Conservation (phyloP, 2,888 invertebrate species). For the Nezara viridula region DNA sequence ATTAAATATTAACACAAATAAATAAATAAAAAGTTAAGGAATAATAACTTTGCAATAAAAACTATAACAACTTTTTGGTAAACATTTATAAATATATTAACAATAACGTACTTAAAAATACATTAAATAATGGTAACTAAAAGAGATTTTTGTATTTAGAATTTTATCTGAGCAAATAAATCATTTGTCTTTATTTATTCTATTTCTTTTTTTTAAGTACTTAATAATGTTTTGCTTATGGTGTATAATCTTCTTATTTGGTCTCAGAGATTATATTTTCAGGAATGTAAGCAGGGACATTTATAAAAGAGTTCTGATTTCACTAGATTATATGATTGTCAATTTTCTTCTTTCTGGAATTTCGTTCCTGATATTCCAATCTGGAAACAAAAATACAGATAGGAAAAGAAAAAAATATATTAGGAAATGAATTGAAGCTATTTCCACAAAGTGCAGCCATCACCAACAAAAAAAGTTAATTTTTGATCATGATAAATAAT, state of each 20-base stretch:
- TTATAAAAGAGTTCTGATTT: slow-evolving; percentile 9
- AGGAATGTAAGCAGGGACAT: slow-evolving; percentile 33
- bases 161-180: slow-evolving; percentile 24
- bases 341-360: slow-evolving; percentile 61
- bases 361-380: slow-evolving; percentile 63
- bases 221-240: slow-evolving; percentile 14
- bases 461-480: slow-evolving; percentile 16
- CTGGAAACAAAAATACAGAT: slow-evolving; percentile 59
- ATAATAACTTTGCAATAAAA: slow-evolving; percentile 2
- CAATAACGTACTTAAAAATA: slow-evolving; percentile 34
- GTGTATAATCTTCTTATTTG: slow-evolving; percentile 7
- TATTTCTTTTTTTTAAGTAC: slow-evolving; percentile 26
- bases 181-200: slow-evolving; percentile 21
- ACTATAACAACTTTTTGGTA: slow-evolving; percentile 15
- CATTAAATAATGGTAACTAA: slow-evolving; percentile 48
- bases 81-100: slow-evolving; percentile 45
- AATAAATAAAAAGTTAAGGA: not conserved
- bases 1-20: not conserved
- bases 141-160: slow-evolving; percentile 32
- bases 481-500: not conserved
- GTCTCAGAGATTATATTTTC: slow-evolving; percentile 30
- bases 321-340: slow-evolving; percentile 60
- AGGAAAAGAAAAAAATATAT: slow-evolving; percentile 45
- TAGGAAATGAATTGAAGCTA: slow-evolving; percentile 26
- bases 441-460: slow-evolving; percentile 37